Percentiles rank a stretch among this genome's conserved stretches.
These are phyloP conservation scores for Cyphomyrmex costatus DNA, from an alignment of 1,140 invertebrate genomes.

Conservation along the genomic window DNA sequence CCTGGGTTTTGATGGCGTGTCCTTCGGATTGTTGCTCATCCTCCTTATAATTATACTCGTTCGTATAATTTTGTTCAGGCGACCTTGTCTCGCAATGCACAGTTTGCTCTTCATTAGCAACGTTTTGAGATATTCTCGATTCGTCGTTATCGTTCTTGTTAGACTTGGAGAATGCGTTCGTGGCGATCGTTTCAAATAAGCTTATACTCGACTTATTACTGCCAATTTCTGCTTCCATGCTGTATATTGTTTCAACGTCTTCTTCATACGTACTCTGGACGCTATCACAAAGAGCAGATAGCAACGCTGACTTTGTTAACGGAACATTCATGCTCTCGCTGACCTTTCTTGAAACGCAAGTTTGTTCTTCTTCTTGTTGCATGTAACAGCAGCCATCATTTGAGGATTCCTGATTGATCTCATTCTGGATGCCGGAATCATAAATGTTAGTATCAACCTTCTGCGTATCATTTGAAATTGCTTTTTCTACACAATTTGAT, in stretches of 20 bases:
- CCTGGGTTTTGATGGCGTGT: constrained; percentile 50
- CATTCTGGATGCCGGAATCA: constrained; percentile 76
- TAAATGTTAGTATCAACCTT: neutral
- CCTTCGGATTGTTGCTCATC: neutral
- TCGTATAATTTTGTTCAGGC: neutral
- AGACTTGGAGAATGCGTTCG: constrained; percentile 18
- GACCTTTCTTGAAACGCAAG: constrained; percentile 73
- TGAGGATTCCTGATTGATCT: constrained; percentile 67
- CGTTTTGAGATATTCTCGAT: constrained; percentile 55
- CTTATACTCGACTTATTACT: constrained; percentile 75
- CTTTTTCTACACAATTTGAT: constrained; percentile 27
- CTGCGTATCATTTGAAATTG: neutral
- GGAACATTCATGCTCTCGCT: constrained; percentile 81
- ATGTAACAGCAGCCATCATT: constrained; percentile 56
- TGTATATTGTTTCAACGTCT: constrained; percentile 33
- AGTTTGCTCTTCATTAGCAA: constrained; percentile 25
- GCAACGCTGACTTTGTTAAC: constrained; percentile 62
- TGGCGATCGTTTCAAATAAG: constrained; percentile 76
- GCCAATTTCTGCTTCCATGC: constrained; percentile 70
- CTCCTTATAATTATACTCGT: constrained; percentile 10
- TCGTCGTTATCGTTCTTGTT: neutral
- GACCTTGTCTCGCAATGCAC: neutral
- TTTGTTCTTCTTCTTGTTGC: constrained; percentile 60
- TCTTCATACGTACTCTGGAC: neutral
- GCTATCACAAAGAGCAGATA: constrained; percentile 47